Evolutionary conservation across 2,888 invertebrate genomes (phyloP), one percentile per base, ranked within the genome.

Genomic region (Athalia rosae): DNA sequence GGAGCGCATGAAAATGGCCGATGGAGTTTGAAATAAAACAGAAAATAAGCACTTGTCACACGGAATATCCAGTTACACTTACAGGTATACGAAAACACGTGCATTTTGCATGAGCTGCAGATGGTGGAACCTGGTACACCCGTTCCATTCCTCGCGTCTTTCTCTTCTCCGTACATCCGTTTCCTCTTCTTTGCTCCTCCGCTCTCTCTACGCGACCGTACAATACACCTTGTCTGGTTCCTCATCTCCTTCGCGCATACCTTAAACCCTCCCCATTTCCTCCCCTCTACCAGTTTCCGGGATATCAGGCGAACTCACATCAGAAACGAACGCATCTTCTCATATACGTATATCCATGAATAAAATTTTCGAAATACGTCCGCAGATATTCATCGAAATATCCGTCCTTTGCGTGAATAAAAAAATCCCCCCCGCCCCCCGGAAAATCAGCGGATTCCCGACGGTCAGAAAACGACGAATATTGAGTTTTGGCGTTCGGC

Each of bases 31-130:
- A 45, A 58, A 71, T 71, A 71, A 56, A 71, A 71, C 71, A 45
- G 56, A 58, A 28, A 28, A 28, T 58, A 71, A 56, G 71, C 71
- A 71, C 71, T 71, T 71, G 71, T 56, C 71, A 58, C 71, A 58
- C 45, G 28, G 56, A 71, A 71, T 71, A 56, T 56, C 56, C 43
- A 56, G 71, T 71, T 71, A 58, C 58, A 45, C 43, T 69, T 48
- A 66, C 9, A 47, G 47, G 47, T 15, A 9, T 53, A 48, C 53
- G n/a, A 45, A 7, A 47, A 67, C 28, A 67, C 50, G 28, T 28
- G 67, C 50, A 67, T 67, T 67, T 41, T 8, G 50, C 5, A 53
- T 28, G 11, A 41, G 4, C n/a, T 53, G 9, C 67, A 67, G 67
- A 67, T 66, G 66, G 48, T 28, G 66, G 28, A 15, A 15, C 6